Evolutionary conservation across 2,797 vertebrate genomes (phyloP).

Genomic region (Cyprinella venusta): DNA sequence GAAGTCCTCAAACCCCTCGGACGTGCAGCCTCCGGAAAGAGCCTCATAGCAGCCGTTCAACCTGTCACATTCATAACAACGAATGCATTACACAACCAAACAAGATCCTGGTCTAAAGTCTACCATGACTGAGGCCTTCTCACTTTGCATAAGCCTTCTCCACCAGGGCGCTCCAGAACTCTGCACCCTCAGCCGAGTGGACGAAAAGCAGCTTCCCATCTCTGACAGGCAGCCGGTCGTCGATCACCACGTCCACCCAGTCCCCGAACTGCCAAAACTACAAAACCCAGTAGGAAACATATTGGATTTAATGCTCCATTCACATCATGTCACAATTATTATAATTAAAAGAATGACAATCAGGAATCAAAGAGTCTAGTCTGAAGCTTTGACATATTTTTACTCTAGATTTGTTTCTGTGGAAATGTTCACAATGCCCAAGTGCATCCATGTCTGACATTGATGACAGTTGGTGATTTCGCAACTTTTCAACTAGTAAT

Average conservation of each 20-base stretch:
- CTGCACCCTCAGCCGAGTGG: constrained; percentile 79
- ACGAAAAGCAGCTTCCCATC: constrained; percentile 83
- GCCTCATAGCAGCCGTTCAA: constrained; percentile 84
- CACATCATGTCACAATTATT: not conserved
- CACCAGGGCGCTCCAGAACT: constrained; percentile 86
- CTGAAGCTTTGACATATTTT: not conserved
- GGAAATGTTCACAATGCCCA: not conserved
- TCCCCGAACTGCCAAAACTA: constrained; percentile 89
- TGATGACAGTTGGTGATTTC: not conserved
- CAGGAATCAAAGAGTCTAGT: not conserved
- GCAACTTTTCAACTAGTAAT: not conserved
- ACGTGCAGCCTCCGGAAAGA: constrained; percentile 82
- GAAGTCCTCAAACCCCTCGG: constrained; percentile 86
- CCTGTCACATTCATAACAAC: constrained; percentile 63
- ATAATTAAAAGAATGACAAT: not conserved
- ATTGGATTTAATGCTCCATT: not conserved
- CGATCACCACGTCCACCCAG: constrained; percentile 86
- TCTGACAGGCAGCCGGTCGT: constrained; percentile 83
- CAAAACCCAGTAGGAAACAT: not conserved
- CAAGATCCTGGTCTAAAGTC: not conserved
- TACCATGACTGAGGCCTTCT: constrained; percentile 9
- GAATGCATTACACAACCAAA: constrained; percentile 7
- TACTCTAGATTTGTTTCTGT: not conserved
- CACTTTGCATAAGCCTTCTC: constrained; percentile 89
- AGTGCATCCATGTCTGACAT: not conserved